phyloP scores from a whole-genome alignment of 2,888 invertebrate genomes.

The Mimas tiliae region DNA sequence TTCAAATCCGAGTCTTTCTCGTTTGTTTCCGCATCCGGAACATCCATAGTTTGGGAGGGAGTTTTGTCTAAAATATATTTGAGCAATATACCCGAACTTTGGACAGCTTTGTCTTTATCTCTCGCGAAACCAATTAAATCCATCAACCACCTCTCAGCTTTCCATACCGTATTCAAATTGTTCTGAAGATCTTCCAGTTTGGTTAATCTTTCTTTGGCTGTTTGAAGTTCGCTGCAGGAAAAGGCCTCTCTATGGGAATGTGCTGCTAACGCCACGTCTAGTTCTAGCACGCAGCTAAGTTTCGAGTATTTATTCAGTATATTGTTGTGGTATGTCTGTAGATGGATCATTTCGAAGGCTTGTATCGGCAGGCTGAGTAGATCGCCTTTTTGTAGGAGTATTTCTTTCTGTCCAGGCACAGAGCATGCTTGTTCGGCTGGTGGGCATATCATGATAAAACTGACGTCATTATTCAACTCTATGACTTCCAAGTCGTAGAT shows the following conservation, averaged over 20 bases:
- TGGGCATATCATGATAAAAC: slow-evolving; percentile 96
- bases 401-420: slow-evolving; percentile 93
- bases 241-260: slow-evolving; percentile 98
- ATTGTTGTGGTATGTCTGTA: slow-evolving; percentile 96
- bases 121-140: slow-evolving; percentile 97
- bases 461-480: slow-evolving; percentile 95
- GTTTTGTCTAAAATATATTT: slow-evolving; percentile 72
- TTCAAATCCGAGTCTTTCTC: slow-evolving; percentile 75
- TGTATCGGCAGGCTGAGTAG: slow-evolving; percentile 96
- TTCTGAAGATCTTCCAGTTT: slow-evolving; percentile 94
- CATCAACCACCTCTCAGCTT: slow-evolving; percentile 97
- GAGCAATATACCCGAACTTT: slow-evolving; percentile 78
- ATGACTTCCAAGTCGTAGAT: slow-evolving; percentile 97
- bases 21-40: slow-evolving; percentile 67
- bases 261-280: slow-evolving; percentile 95
- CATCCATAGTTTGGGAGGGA: slow-evolving; percentile 60
- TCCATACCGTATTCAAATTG: slow-evolving; percentile 95
- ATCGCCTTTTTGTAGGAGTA: slow-evolving; percentile 93
- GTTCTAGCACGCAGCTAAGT: slow-evolving; percentile 95
- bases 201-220: slow-evolving; percentile 92
- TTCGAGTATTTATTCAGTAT: slow-evolving; percentile 96
- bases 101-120: slow-evolving; percentile 85
- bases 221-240: slow-evolving; percentile 93
- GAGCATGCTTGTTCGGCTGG: slow-evolving; percentile 97
- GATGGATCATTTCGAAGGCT: slow-evolving; percentile 97